A percentile compares a stretch with the other conserved stretches of the same genome.
These are phyloP conservation scores for Macroglossus sobrinus DNA, from an alignment of 2,113 vertebrate species.

Conservation along the genomic window DNA sequence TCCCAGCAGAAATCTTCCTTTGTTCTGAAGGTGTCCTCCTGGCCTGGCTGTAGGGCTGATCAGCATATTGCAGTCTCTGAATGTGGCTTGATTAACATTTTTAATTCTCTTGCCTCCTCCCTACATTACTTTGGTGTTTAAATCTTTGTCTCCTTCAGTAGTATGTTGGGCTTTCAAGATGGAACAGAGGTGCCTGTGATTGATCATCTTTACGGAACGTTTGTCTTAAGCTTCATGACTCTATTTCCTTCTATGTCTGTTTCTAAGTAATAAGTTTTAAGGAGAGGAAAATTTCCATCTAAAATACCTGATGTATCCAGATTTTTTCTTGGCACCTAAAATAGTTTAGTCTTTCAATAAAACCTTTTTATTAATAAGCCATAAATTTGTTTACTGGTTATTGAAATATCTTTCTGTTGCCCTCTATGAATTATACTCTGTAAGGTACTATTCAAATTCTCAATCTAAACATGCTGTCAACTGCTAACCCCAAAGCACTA, in stretches of 20 bases:
- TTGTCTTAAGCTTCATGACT: not conserved
- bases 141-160: not conserved
- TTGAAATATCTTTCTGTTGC: not conserved
- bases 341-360: not conserved
- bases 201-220: not conserved
- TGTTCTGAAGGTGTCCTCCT: too few relatives aligned
- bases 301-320: not conserved
- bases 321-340: conserved; percentile 3
- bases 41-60: too few relatives aligned
- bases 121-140: not conserved
- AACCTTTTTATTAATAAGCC: not conserved
- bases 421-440: not conserved
- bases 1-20: too few relatives aligned
- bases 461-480: not conserved
- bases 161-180: not conserved
- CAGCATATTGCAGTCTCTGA: too few relatives aligned
- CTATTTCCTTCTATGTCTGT: conserved; percentile 7
- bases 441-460: not conserved
- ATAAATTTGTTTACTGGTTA: not conserved
- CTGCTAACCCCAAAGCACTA: not conserved
- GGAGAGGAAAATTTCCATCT: not conserved
- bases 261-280: conserved; percentile 3
- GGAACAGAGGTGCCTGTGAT: not conserved
- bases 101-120: too few relatives aligned
- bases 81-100: too few relatives aligned